These are phyloP conservation scores for Nowickia ferox DNA, from an alignment of 2,888 invertebrate species.

Conservation along the genomic window DNA sequence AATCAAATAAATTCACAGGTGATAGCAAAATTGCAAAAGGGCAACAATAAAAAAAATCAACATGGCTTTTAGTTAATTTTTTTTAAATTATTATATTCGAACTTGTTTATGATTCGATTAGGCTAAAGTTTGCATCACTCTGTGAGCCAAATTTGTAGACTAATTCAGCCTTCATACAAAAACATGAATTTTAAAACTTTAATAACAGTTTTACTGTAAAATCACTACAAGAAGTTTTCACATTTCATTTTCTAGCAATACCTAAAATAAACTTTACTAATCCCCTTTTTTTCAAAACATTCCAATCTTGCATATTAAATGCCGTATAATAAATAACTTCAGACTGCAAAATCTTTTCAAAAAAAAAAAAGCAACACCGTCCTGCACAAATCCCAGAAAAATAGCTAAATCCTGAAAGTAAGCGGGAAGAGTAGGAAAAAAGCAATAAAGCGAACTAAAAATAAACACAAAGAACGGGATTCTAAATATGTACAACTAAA, in stretches of 20 bases:
- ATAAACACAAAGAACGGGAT: conserved; percentile 28
- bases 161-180: no score
- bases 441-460: conserved; percentile 7
- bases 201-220: background rate
- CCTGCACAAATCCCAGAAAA: conserved; percentile 26
- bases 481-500: conserved; percentile 16
- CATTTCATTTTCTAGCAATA: background rate
- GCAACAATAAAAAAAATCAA: no score
- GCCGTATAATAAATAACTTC: conserved; percentile 38
- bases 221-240: background rate
- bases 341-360: background rate
- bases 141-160: no score
- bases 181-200: no score
- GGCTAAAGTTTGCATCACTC: no score
- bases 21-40: no score
- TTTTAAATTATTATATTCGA: no score
- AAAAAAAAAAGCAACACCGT: background rate
- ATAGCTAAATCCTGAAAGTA: conserved; percentile 49
- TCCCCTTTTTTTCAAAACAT: background rate
- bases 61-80: no score
- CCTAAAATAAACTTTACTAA: conserved; percentile 1
- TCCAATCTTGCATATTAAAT: conserved; percentile 13
- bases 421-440: conserved; percentile 36
- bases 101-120: no score
- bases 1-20: no score